Percentiles rank a stretch among this genome's conserved stretches.
Conservation (phyloP, 2,797 vertebrate species). For the Sphenodon punctatus region DNA sequence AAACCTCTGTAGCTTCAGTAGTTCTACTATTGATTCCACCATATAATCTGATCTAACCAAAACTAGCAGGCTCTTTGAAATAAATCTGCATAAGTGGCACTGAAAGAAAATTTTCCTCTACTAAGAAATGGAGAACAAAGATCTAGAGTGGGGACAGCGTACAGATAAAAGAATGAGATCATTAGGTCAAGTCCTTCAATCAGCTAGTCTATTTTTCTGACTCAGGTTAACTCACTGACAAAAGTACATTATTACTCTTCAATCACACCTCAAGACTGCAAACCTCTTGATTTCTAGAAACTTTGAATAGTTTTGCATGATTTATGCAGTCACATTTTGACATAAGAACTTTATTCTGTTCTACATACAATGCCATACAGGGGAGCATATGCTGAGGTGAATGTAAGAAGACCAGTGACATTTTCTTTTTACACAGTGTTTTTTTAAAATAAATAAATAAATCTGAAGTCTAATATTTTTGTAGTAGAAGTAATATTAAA, state of each 20-base stretch:
- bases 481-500: conserved; percentile 28
- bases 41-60: background rate
- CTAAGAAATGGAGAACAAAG: conserved; percentile 46
- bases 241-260: conserved; percentile 58
- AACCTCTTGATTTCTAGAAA: conserved; percentile 58
- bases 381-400: conserved; percentile 21
- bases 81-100: conserved; percentile 49
- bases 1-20: background rate
- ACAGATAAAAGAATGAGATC: conserved; percentile 61
- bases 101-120: conserved; percentile 9
- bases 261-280: conserved; percentile 61
- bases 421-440: conserved; percentile 30
- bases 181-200: conserved; percentile 66
- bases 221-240: conserved; percentile 45
- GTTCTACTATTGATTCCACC: background rate
- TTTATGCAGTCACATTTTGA: conserved; percentile 52
- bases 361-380: conserved; percentile 31
- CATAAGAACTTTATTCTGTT: conserved; percentile 33
- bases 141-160: conserved; percentile 46
- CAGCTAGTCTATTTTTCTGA: conserved; percentile 65
- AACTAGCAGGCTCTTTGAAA: conserved; percentile 20
- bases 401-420: background rate
- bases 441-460: conserved; percentile 11
- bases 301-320: conserved; percentile 54
- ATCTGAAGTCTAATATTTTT: conserved; percentile 42